phyloP scores from a whole-genome alignment of 2,888 invertebrate species.

The Melipona bicolor region DNA sequence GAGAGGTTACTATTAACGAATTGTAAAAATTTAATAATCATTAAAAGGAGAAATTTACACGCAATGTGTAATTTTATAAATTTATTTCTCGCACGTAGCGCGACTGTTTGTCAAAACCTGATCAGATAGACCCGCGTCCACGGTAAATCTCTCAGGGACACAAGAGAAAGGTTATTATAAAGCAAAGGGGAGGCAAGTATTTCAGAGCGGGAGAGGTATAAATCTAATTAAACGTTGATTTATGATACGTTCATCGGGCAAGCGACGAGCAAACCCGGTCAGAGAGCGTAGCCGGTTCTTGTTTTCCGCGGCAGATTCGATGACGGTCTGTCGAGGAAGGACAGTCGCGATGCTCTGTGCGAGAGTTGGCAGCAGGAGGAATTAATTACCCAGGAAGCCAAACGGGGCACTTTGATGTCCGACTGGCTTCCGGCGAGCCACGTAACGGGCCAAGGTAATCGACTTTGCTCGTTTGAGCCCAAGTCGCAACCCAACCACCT shows the following conservation, averaged over 20 bases:
- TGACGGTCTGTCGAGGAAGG: slow-evolving; percentile 32
- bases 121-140: background rate
- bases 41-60: background rate
- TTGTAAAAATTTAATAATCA: background rate
- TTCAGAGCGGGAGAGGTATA: background rate
- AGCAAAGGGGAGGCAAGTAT: background rate
- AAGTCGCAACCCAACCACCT: slow-evolving; percentile 60
- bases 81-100: background rate
- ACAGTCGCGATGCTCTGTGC: slow-evolving; percentile 43
- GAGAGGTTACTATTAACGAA: background rate
- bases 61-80: background rate
- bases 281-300: background rate
- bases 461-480: slow-evolving; percentile 75
- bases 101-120: background rate
- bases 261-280: background rate
- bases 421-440: slow-evolving; percentile 77
- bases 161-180: background rate
- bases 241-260: background rate
- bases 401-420: slow-evolving; percentile 80
- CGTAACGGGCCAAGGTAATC: slow-evolving; percentile 79
- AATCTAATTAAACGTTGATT: slow-evolving; percentile 28
- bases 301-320: slow-evolving; percentile 26
- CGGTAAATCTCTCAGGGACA: too few relatives aligned
- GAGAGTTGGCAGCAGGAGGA: slow-evolving; percentile 62
- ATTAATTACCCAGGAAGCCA: slow-evolving; percentile 80